phyloP scores from a whole-genome alignment of 2,797 vertebrate genomes.

The Odontamblyopus lacepedii region DNA sequence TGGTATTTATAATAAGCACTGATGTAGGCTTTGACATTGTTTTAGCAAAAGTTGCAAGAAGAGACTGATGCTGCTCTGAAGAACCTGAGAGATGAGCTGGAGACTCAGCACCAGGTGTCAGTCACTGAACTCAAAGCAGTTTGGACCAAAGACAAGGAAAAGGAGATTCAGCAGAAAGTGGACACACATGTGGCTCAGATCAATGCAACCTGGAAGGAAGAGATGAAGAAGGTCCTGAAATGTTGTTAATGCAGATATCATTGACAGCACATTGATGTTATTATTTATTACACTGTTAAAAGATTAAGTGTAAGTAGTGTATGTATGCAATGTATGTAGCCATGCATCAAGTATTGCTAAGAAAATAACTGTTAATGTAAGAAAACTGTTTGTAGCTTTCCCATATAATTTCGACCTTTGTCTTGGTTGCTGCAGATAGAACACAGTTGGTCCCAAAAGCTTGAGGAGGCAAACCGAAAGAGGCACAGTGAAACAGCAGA shows the following conservation, averaged over 20 bases:
- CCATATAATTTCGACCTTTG: background rate
- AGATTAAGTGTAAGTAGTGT: too few species aligned
- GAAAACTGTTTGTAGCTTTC: background rate
- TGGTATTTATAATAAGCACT: background rate
- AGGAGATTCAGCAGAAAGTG: conserved; percentile 69
- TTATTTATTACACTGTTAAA: too few species aligned
- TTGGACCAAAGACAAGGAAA: conserved; percentile 82
- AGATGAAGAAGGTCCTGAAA: conserved; percentile 75
- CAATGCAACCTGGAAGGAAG: conserved; percentile 76
- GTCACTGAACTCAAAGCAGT: conserved; percentile 71
- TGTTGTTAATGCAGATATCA: background rate
- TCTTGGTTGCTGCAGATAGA: conserved; percentile 69
- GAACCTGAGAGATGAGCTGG: conserved; percentile 75
- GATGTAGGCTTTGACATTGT: background rate
- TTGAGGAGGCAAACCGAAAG: conserved; percentile 71
- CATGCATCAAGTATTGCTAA: too few species aligned
- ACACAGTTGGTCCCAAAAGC: conserved; percentile 77
- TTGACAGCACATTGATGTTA: background rate
- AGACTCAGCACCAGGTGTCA: conserved; percentile 74
- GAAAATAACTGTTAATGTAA: too few species aligned
- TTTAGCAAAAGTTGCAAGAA: conserved; percentile 72
- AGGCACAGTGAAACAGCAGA: conserved; percentile 60
- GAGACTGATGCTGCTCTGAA: conserved; percentile 73
- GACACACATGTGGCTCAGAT: conserved; percentile 68
- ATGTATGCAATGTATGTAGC: too few species aligned